A percentile compares a stretch with the other conserved stretches of the same genome.
Conservation (phyloP, 2,797 vertebrate genomes). For the Neomorphus geoffroyi region DNA sequence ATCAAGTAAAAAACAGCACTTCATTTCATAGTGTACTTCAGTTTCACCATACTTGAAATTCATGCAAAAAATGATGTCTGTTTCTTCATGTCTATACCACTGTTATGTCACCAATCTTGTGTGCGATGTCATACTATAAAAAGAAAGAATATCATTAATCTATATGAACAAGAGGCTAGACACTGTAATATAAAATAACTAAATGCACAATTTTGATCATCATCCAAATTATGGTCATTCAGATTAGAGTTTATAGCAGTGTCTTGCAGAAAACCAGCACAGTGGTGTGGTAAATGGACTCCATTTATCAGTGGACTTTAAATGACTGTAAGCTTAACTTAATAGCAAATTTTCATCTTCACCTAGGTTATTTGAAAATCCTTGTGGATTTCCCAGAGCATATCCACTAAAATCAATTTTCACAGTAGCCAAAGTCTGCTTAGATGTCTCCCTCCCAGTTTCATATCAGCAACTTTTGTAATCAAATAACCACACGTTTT, state of each 20-base stretch:
- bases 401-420: not conserved
- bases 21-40: constrained; percentile 62
- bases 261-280: not conserved
- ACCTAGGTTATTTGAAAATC: not conserved
- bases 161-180: constrained; percentile 12
- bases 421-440: not conserved
- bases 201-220: not conserved
- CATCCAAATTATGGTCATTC: not conserved
- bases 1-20: constrained; percentile 36
- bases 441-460: not conserved
- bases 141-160: constrained; percentile 69
- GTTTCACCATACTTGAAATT: constrained; percentile 70
- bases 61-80: constrained; percentile 57
- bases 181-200: not conserved
- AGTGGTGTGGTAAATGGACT: not conserved
- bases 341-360: not conserved
- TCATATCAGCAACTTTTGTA: not conserved
- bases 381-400: not conserved
- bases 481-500: not conserved
- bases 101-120: constrained; percentile 77
- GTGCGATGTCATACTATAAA: constrained; percentile 74
- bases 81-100: constrained; percentile 77
- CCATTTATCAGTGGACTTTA: not conserved
- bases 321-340: not conserved
- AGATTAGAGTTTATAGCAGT: not conserved